These are phyloP conservation scores for Chelidonichthys spinosus DNA, from an alignment of 2,797 vertebrate genomes.

Conservation along the genomic window DNA sequence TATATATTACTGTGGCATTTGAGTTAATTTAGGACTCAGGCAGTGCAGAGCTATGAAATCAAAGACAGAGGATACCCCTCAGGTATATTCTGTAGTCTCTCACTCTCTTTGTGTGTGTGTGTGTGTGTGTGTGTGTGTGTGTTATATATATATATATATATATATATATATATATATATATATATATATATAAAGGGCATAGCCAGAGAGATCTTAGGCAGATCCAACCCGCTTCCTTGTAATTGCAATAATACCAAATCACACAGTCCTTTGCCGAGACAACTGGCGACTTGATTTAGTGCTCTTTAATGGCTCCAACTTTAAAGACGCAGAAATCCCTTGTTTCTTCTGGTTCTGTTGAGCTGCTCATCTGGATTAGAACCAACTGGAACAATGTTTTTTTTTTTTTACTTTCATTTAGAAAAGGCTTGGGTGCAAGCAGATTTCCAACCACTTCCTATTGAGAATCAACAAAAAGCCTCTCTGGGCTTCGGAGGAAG, in stretches of 20 bases:
- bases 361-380: conserved; percentile 45
- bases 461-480: background rate
- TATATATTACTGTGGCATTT: conserved; percentile 59
- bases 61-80: conserved; percentile 67
- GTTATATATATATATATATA: conserved; percentile 32
- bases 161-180: conserved; percentile 32
- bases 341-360: conserved; percentile 61
- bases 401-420: conserved; percentile 15
- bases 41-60: conserved; percentile 71
- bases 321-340: conserved; percentile 75
- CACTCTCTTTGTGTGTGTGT: conserved; percentile 24
- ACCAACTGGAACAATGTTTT: conserved; percentile 55
- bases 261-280: conserved; percentile 76
- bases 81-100: conserved; percentile 59
- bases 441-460: conserved; percentile 6
- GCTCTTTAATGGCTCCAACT: conserved; percentile 79
- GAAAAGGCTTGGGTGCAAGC: conserved; percentile 3
- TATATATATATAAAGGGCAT: conserved; percentile 62
- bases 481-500: background rate
- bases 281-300: conserved; percentile 79
- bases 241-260: conserved; percentile 84
- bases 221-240: conserved; percentile 77
- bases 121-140: conserved; percentile 16
- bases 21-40: conserved; percentile 63
- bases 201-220: conserved; percentile 78